Evolutionary conservation across 1,140 invertebrate species (phyloP), one percentile per base, ranked within the genome.

Genomic region (Druon quercuslanigerum): DNA sequence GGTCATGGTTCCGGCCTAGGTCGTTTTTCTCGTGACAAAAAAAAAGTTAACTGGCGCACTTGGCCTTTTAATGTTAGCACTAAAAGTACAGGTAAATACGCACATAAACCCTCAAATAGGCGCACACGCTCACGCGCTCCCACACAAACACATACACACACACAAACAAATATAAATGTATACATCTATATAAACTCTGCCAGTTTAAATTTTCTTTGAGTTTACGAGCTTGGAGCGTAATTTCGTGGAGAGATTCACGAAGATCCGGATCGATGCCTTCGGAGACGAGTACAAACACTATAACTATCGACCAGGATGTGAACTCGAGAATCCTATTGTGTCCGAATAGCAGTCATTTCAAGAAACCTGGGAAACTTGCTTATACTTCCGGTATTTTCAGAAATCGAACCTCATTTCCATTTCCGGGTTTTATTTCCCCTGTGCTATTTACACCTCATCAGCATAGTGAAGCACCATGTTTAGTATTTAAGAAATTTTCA

Each of bases 181-280:
- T 33, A 56, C 52, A 66, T 14, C 14, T 20, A 66, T 25, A 56
- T 56, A 54, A n/a, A 14, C 52, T 17, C 17, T 1, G 52, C 16
- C 52, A 54, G 17, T 20, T 60, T 60, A 19, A 11, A 9, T 8
- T 60, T 60, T 33, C 19, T 20, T 25, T 60, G 76, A 83, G 40
- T 86, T 86, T 85, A 87, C 84, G 79, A 87, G 78, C 84, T 51
- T 72, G 73, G 81, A 80, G 75, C 83, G 85, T 83, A 87, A 88
- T 88, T 87, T 87, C 81, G 79, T 79, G 54, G 70, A 82, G 82
- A 82, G 86, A 87, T 87, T 87, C 86, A 85, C 86, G 82, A 84
- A 86, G 86, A 88, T 87, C 85, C 86, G 87, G 86, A 88, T 87
- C 84, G 86, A 87, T 86, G 79, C 79, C 77, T 74, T 78, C 76